Evolutionary conservation across 2,113 vertebrate species (phyloP), one percentile per base, ranked within the genome.

Genomic region (Sialia sialis): DNA sequence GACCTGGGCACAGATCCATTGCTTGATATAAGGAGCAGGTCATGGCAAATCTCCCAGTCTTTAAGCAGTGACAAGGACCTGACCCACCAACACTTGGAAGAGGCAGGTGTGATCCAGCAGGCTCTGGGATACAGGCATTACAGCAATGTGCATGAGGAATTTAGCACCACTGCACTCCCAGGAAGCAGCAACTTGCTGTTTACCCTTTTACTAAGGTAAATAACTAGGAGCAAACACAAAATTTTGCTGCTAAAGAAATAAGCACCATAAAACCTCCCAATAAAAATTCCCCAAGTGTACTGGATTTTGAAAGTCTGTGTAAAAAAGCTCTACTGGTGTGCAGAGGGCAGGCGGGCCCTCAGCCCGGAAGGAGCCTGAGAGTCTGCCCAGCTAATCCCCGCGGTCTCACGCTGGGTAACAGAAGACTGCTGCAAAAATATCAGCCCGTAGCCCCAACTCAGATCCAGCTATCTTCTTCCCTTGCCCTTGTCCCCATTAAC

Each of bases 371-470:
- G 89, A 93, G 96, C 77, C 95, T 68, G 74, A 36, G 81, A 93
- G 92, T 94, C 96, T 96, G 91, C 91, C 84, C 27, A 0, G 90
- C 62, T 96, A 96, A 96, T 93, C 95, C 93, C 92, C 6, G 4
- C 1, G 1, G 73, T 39, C 93, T 87, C 89, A n/a, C 1, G 1
- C 76, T 91, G 91, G 76, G 93, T 95, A 95, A 96, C 69, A 91
- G 90, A 96, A 95, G 66, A 89, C 88, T 51, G 59, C 2, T 86
- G 82, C 83, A 94, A 88, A 96, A 94, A 88, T 95, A 95, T 7
- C 94, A 94, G 88, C 79, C 88, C 74, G 75, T 21, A 90, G 72
- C 88, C 87, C 90, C 90, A 92, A 27, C 82, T 43, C 32, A 52
- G 64, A 76, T 21, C 83, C 90, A 88, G 83, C 63, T 76, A 76